phyloP scores from a whole-genome alignment of 2,113 vertebrate species.

The Neogobius melanostomus region DNA sequence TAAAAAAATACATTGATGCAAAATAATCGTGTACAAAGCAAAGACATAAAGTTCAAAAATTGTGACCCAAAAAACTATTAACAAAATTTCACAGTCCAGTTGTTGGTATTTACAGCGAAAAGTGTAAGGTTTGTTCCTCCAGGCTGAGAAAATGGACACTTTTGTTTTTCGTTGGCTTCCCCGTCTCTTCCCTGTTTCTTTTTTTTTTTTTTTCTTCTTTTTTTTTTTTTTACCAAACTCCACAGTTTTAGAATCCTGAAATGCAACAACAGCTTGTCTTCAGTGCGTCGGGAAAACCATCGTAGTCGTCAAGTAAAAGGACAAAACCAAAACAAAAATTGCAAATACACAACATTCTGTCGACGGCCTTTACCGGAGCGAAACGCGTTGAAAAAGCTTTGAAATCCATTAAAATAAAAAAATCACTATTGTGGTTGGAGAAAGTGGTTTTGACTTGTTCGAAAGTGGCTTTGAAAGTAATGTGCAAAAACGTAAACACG shows the following conservation, averaged over 20 bases:
- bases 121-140: slow-evolving; percentile 3
- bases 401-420: too few relatives aligned
- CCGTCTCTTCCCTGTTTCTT: too few relatives aligned
- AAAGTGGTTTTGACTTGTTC: neutral
- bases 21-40: slow-evolving; percentile 34
- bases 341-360: too few relatives aligned
- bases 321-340: neutral
- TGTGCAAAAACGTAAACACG: neutral
- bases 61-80: slow-evolving; percentile 21
- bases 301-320: neutral
- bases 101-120: slow-evolving; percentile 43
- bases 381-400: too few relatives aligned
- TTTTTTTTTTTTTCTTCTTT: too few relatives aligned
- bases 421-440: neutral
- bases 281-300: neutral
- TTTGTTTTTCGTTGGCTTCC: neutral
- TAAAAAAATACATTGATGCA: slow-evolving; percentile 19
- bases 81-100: slow-evolving; percentile 43
- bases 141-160: slow-evolving; percentile 4
- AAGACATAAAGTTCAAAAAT: slow-evolving; percentile 30
- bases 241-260: neutral
- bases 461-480: neutral
- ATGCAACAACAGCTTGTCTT: neutral
- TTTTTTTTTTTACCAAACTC: neutral
- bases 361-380: too few relatives aligned